These are phyloP conservation scores for Chloropsis hardwickii DNA, from an alignment of 2,113 vertebrate genomes.

Conservation along the genomic window DNA sequence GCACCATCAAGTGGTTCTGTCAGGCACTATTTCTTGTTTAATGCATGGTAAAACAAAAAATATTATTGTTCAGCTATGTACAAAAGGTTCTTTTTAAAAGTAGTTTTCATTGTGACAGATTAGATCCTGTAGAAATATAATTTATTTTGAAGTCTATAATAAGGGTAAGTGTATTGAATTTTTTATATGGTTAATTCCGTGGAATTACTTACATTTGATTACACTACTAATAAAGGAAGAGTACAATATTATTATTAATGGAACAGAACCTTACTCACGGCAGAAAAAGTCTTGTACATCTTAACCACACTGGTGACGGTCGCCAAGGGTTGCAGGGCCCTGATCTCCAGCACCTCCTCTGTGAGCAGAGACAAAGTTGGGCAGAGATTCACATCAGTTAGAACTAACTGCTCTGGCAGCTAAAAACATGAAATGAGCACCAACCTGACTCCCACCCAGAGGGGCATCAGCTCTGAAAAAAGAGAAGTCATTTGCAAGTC, in stretches of 20 bases:
- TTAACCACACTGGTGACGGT: not conserved
- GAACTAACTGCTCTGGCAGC: not conserved
- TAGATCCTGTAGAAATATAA: not conserved
- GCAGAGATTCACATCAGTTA: not conserved
- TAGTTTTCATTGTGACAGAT: not conserved
- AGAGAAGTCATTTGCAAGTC: not conserved
- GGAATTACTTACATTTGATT: not conserved
- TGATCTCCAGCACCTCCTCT: not conserved
- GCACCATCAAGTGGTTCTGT: slow-evolving; percentile 52
- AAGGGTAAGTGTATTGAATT: not conserved
- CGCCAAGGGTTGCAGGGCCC: not conserved
- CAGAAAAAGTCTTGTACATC: not conserved
- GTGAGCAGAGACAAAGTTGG: not conserved
- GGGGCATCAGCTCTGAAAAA: not conserved
- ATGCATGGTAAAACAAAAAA: not conserved
- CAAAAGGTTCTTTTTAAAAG: not conserved
- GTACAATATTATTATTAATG: not conserved
- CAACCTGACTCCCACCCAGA: not conserved
- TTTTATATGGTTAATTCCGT: not conserved
- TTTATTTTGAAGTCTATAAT: not conserved
- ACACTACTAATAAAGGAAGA: not conserved
- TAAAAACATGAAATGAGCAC: not conserved
- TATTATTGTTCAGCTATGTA: not conserved
- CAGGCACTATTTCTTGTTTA: not conserved
- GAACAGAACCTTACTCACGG: not conserved